Base-by-base conservation (phyloP, 2,888 invertebrate species). In the Philereme transversata region DNA sequence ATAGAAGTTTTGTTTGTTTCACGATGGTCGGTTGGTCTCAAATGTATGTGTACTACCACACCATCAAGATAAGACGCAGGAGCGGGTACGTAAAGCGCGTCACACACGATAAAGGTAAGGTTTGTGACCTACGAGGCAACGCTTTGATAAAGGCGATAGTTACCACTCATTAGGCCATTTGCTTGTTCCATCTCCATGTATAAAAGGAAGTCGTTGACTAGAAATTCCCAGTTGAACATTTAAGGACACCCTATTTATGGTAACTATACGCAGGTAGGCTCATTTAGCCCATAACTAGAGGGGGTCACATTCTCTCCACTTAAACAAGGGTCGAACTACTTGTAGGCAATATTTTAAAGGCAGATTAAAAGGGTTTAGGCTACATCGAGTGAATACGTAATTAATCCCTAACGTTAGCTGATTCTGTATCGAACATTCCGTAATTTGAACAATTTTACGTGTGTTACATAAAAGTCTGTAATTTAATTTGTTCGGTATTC, bases 361-460 rank as follows among this genome's bases (percentile, higher is more conserved):
- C 64, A 64, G 64, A 69, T 69, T 59, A 64, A 58, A 67, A 64
- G 62, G 67, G 64, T 57, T 53, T 51, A 9, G 58, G 0, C 4
- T 59, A 66, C 68, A 57, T 59, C 51, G 41, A 44, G 51, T 55
- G 68, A 66, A 68, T 68, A 64, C 62, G 47, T 51, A 66, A 66
- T 65, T 57, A 58, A 41, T 33, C 53, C 49, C 43, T 62, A 10
- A 10, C 48, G 45, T 62, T 46, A 50, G 43, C 45, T 10, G 36
- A 8, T 7, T 35, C 36, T 33, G 59, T 59, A 46, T 63, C 51
- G 55, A 55, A 58, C 54, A 51, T 47, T 47, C 55, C 43, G 10
- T 58, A 58, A 62, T 62, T 62, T 51, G 55, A 48, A 55, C 51
- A 60, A 51, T 55, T 50, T 44, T 53, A 62, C 63, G 56, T 46